Evolutionary conservation across 2,113 vertebrate genomes (phyloP).

Genomic region (Apaloderma vittatum): DNA sequence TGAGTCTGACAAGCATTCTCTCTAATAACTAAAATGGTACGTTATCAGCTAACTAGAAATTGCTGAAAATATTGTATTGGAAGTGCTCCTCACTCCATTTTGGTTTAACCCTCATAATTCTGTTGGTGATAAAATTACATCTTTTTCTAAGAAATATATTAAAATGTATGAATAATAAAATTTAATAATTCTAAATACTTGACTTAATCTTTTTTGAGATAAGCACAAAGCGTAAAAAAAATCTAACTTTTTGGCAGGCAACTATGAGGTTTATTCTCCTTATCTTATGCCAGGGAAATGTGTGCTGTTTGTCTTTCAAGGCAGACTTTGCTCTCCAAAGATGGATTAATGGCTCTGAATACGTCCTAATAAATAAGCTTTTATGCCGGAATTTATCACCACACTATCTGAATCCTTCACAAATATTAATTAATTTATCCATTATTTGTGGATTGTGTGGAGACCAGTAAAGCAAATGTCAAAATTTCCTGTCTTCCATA

Average conservation of each 20-base stretch:
- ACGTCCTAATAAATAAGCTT: not conserved
- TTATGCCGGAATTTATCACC: conserved; percentile 30
- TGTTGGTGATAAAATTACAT: not conserved
- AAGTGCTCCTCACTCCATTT: rapidly evolving
- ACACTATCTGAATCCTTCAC: not conserved
- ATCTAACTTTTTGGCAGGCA: not conserved
- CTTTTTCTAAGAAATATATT: not conserved
- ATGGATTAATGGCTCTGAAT: conserved; percentile 11
- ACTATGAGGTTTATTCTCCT: not conserved
- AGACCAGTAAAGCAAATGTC: not conserved
- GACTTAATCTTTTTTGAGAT: not conserved
- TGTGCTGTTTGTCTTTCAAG: not conserved
- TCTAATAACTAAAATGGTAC: not conserved
- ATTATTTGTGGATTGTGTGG: conserved; percentile 36
- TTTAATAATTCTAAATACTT: not conserved
- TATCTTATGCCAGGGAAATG: not conserved
- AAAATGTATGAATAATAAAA: not conserved
- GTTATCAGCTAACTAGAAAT: not conserved
- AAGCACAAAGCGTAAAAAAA: not conserved
- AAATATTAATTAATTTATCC: conserved; percentile 21
- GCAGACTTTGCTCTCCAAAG: not conserved
- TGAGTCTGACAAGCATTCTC: not conserved
- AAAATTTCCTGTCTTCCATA: not conserved
- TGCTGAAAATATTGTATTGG: not conserved
- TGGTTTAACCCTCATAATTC: not conserved